Evolutionary conservation across 2,888 invertebrate genomes (phyloP).

Genomic region (Miltochrista miniata): DNA sequence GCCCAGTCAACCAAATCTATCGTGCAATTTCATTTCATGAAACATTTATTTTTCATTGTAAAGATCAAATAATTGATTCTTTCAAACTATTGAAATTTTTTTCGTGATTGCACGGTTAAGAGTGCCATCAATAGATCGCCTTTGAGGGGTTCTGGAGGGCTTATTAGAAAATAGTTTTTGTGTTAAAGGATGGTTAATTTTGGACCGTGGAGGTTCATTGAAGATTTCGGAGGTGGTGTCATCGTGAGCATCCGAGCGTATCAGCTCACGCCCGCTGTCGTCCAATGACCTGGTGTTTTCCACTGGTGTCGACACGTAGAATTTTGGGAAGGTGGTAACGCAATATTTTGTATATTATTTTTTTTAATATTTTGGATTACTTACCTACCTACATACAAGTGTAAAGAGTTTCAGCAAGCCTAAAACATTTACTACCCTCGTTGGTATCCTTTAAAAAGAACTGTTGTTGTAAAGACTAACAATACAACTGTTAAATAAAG

Average conservation of each 20-base stretch:
- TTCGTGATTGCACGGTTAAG: constrained; percentile 72
- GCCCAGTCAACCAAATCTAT: background rate
- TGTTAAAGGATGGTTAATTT: constrained; percentile 43
- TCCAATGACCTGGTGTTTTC: constrained; percentile 46
- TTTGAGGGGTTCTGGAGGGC: constrained; percentile 29
- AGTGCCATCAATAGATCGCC: constrained; percentile 42
- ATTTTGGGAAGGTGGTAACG: no score
- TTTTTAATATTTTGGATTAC: no score
- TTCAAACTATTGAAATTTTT: constrained; percentile 19
- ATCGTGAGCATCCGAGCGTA: constrained; percentile 59
- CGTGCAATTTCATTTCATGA: background rate
- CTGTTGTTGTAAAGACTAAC: no score
- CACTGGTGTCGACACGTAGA: constrained; percentile 44
- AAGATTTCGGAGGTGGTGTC: constrained; percentile 48
- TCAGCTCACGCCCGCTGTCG: constrained; percentile 68
- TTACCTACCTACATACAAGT: no score
- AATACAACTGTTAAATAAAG: no score
- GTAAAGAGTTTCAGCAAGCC: no score
- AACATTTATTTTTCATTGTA: background rate
- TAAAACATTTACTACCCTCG: no score
- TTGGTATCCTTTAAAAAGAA: no score
- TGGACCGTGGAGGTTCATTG: constrained; percentile 57
- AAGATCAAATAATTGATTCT: constrained; percentile 13
- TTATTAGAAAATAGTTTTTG: constrained; percentile 41
- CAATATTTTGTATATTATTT: no score